Evolutionary conservation across 1,140 invertebrate species (phyloP).

Genomic region (Drosophila jambulina): DNA sequence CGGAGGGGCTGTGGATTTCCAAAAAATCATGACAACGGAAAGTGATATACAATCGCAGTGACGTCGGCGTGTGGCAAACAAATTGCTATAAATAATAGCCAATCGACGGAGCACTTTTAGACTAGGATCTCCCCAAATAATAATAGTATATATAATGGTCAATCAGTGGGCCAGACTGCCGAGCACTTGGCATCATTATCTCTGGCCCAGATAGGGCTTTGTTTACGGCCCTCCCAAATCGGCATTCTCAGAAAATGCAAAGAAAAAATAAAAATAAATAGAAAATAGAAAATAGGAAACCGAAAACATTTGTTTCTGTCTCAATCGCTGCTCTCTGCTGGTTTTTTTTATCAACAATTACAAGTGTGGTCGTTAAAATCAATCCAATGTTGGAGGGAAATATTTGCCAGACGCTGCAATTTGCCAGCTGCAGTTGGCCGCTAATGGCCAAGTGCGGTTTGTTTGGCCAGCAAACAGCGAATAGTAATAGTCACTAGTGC

Average conservation of each 20-base stretch:
- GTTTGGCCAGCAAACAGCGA: slow-evolving; percentile 19
- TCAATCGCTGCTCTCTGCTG: neutral
- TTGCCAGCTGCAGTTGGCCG: slow-evolving; percentile 9
- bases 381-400: slow-evolving; percentile 4
- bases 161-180: slow-evolving; percentile 38
- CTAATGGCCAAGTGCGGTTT: slow-evolving; percentile 23
- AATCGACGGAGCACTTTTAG: slow-evolving; percentile 11
- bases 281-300: neutral
- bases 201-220: slow-evolving; percentile 35
- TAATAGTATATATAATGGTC: slow-evolving; percentile 24
- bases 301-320: slow-evolving; percentile 27
- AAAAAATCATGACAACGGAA: slow-evolving; percentile 24
- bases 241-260: slow-evolving; percentile 42
- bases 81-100: slow-evolving; percentile 39
- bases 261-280: slow-evolving; percentile 3
- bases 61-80: slow-evolving; percentile 32
- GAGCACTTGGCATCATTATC: slow-evolving; percentile 28
- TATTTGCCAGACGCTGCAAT: slow-evolving; percentile 21
- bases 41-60: slow-evolving; percentile 8
- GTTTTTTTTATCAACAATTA: slow-evolving; percentile 21
- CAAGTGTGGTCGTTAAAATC: slow-evolving; percentile 25
- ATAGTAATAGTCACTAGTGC: neutral
- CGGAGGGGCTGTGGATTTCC: slow-evolving; percentile 6
- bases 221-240: slow-evolving; percentile 17
- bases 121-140: slow-evolving; percentile 22